These are phyloP conservation scores for Phoxinus dragarum DNA, from an alignment of 2,797 vertebrate genomes.

Conservation along the genomic window DNA sequence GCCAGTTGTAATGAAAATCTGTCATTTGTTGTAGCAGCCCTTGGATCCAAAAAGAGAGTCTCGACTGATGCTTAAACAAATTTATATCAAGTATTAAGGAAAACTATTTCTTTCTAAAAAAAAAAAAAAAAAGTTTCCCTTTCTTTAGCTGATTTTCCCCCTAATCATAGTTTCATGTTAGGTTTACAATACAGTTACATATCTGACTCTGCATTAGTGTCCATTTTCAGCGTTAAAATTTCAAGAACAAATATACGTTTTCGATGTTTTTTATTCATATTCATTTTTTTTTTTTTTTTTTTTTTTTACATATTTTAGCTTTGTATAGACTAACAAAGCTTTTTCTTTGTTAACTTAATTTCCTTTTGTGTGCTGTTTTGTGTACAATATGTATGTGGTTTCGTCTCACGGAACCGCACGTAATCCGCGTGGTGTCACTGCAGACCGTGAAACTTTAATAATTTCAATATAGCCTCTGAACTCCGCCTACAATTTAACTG, in stretches of 20 bases:
- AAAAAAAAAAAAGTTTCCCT: too few relatives aligned
- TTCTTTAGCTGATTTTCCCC: too few relatives aligned
- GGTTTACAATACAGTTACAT: too few relatives aligned
- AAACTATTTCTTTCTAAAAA: too few relatives aligned
- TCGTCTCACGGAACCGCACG: not conserved
- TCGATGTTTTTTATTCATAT: too few relatives aligned
- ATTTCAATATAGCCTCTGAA: not conserved
- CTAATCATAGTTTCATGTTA: too few relatives aligned
- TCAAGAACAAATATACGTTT: too few relatives aligned
- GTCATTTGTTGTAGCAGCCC: not conserved
- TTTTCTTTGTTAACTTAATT: not conserved
- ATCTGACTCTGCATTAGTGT: too few relatives aligned
- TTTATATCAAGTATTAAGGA: not conserved
- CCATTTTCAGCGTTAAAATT: too few relatives aligned
- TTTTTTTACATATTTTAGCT: not conserved
- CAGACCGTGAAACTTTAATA: slow-evolving; percentile 31
- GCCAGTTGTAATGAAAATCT: not conserved
- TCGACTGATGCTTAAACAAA: not conserved
- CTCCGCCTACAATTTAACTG: slow-evolving; percentile 1
- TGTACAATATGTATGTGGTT: not conserved
- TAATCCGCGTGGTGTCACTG: slow-evolving; percentile 38
- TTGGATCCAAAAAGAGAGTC: too few relatives aligned
- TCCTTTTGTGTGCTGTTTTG: not conserved
- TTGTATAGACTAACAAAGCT: not conserved
- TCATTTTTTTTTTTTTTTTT: too few relatives aligned